These are phyloP conservation scores for Fabriciana adippe DNA, from an alignment of 2,888 invertebrate genomes.

Conservation along the genomic window DNA sequence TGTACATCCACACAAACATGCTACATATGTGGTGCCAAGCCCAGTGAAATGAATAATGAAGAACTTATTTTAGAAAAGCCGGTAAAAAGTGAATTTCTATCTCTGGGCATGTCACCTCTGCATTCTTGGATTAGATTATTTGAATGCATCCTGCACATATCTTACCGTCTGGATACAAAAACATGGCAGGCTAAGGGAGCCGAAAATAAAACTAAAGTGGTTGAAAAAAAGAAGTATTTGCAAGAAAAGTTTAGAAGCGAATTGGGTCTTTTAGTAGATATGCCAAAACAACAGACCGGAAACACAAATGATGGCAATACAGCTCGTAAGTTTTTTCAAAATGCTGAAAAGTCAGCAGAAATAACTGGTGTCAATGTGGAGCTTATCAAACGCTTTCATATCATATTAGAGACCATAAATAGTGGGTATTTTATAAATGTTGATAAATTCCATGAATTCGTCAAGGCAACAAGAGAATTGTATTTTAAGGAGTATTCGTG, in stretches of 20 bases:
- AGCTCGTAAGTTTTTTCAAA: slow-evolving; percentile 48
- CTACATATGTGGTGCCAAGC: slow-evolving; percentile 52
- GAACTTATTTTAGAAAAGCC: slow-evolving; percentile 8
- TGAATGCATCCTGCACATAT: slow-evolving; percentile 39
- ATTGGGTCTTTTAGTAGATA: slow-evolving; percentile 49
- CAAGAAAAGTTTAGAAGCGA: slow-evolving; percentile 41
- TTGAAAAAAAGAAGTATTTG: slow-evolving; percentile 36
- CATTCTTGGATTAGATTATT: slow-evolving; percentile 45
- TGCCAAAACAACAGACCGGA: slow-evolving; percentile 48
- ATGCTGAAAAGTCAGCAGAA: slow-evolving; percentile 45
- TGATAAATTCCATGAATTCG: too few species aligned
- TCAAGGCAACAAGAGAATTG: too few species aligned
- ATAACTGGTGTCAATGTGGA: slow-evolving; percentile 44
- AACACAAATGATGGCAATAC: slow-evolving; percentile 51
- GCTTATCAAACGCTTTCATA: too few species aligned
- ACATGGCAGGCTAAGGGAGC: slow-evolving; percentile 43
- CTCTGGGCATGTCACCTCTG: slow-evolving; percentile 49
- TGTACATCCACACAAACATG: slow-evolving; percentile 49
- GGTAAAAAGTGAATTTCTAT: slow-evolving; percentile 30
- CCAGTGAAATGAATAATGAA: slow-evolving; percentile 50
- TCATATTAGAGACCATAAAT: too few species aligned
- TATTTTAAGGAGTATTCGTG: too few species aligned
- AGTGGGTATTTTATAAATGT: too few species aligned
- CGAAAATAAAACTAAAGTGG: slow-evolving; percentile 38
- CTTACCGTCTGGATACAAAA: slow-evolving; percentile 41